A percentile compares a stretch with the other conserved stretches of the same genome.
These are phyloP conservation scores for Bradynema listronoti DNA, from an alignment of 1,140 invertebrate species.

Conservation along the genomic window DNA sequence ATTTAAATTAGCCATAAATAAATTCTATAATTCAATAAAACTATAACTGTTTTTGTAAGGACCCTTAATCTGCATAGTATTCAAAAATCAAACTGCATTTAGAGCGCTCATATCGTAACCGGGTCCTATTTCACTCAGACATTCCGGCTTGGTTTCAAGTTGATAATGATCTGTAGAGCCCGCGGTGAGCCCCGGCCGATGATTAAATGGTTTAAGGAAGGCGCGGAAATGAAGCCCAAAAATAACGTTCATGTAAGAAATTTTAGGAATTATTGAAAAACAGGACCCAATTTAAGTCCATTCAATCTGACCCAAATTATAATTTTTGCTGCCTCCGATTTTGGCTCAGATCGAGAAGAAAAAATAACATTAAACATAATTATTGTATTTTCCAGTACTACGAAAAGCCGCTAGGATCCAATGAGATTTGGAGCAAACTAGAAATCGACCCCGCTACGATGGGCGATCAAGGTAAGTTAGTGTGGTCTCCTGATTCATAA, in stretches of 20 bases:
- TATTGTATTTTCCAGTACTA: conserved; percentile 44
- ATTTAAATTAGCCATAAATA: background rate
- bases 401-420: conserved; percentile 47
- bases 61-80: background rate
- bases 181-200: conserved; percentile 39
- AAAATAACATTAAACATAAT: conserved; percentile 10
- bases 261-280: background rate
- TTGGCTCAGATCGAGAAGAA: too few relatives aligned
- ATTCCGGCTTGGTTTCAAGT: conserved; percentile 55
- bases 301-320: too few relatives aligned
- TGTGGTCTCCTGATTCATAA: conserved; percentile 20
- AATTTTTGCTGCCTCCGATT: too few relatives aligned
- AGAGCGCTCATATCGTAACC: conserved; percentile 56
- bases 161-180: conserved; percentile 50
- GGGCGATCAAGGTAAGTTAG: conserved; percentile 54
- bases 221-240: conserved; percentile 54
- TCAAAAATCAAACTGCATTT: background rate
- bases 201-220: conserved; percentile 56
- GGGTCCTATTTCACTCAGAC: conserved; percentile 53
- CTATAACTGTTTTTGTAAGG: background rate
- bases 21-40: too few relatives aligned
- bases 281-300: background rate
- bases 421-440: conserved; percentile 54
- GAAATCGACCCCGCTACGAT: conserved; percentile 57
- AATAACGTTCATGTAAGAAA: conserved; percentile 48